Base-by-base conservation (phyloP, 2,113 vertebrate species). In the Catharus minimus region DNA sequence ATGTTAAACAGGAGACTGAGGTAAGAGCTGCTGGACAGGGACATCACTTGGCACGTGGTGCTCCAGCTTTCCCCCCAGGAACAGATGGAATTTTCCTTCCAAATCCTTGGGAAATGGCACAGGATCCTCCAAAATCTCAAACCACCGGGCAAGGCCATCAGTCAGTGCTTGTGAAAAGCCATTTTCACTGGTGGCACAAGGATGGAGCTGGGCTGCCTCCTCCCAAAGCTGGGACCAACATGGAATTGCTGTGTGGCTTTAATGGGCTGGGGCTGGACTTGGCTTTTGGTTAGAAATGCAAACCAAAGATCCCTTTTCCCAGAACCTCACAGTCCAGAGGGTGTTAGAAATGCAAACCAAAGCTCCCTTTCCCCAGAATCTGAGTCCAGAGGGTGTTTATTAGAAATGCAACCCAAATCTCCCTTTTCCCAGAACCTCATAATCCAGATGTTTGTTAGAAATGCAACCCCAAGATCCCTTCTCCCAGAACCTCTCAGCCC, bases 131-230 rank as follows among this genome's bases (percentile, higher is more conserved):
- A 1, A 3, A 47, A 12, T 13, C 36, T 21, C 4, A 9, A 13
- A 0, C 4, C n/a, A 13, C 16, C 4, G 20, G 38, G 30, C 55
- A 38, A 3, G 41, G 58, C 22, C 18, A 11, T 3, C 15, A 15
- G 27, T 32, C 53, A 22, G 18, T 9, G 36, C 53, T 10, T 22
- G 20, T 38, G 61, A 41, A 18, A 6, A 13, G 5, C 38, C 13
- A 16, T 43, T 44, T 7, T 3, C 18, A 0, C 36, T 32, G 68
- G 8, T 13, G 47, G 60, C 26, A 18, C 30, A 0, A 5, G 47
- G 21, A 5, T 44, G 53, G 52, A 19, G n/a, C 57, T 33, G 43
- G 50, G 57, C 3, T 43, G 26, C 32, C 50, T 53, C 73, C 62
- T 62, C 39, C 44, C 58, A 50, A 41, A 90, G 30, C 21, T 18